These are phyloP conservation scores for Danio jaintianensis DNA, from an alignment of 2,797 vertebrate species.

Conservation along the genomic window DNA sequence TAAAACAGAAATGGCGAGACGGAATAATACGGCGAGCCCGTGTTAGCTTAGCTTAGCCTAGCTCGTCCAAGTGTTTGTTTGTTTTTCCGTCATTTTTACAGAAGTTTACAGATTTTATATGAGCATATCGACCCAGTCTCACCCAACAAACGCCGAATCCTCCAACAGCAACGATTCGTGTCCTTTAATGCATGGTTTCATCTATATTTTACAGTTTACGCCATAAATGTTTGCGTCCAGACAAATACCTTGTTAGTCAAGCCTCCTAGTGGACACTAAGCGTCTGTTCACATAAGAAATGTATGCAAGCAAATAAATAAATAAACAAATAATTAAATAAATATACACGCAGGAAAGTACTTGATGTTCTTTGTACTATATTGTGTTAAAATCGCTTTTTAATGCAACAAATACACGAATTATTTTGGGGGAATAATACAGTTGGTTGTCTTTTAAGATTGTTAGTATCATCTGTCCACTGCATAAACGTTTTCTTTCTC, in stretches of 20 bases:
- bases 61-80: constrained; percentile 42
- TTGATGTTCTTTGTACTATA: too few species aligned
- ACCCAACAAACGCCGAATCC: constrained; percentile 29
- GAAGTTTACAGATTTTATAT: constrained; percentile 18
- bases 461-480: too few species aligned
- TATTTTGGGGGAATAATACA: too few species aligned
- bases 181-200: constrained; percentile 38
- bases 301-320: constrained; percentile 39
- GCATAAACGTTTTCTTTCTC: too few species aligned
- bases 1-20: constrained; percentile 1
- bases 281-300: constrained; percentile 26
- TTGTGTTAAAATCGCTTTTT: too few species aligned
- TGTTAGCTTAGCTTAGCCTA: constrained; percentile 41
- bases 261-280: constrained; percentile 59
- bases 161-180: constrained; percentile 9
- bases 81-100: constrained; percentile 38
- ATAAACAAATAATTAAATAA: constrained; percentile 43
- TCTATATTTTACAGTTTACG: constrained; percentile 49
- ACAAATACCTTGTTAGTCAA: constrained; percentile 46
- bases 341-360: neutral
- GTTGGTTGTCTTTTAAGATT: too few species aligned
- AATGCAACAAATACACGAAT: too few species aligned
- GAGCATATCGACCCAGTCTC: constrained; percentile 27
- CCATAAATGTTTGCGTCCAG: constrained; percentile 56
- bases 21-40: neutral